Percentiles rank a stretch among this genome's conserved stretches.
Evolutionary conservation across 2,888 invertebrate genomes (phyloP).

Genomic region (Synergus gifuensis): DNA sequence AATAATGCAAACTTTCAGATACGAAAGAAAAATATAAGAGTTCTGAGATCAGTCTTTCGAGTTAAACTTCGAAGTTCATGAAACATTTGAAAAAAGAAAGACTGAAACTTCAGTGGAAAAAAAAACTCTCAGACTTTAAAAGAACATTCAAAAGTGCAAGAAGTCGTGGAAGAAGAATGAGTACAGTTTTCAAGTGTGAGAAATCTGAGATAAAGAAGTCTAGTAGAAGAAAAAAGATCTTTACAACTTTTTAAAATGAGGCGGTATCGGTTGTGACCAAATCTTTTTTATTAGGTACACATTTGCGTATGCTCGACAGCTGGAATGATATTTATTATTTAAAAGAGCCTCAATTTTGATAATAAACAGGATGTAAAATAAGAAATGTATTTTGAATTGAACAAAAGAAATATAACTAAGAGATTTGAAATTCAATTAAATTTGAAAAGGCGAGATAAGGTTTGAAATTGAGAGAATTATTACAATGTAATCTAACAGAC

Average conservation of each 20-base stretch:
- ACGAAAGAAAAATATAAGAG: conserved; percentile 3
- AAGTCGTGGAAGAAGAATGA: conserved; percentile 35
- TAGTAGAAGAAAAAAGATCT: conserved; percentile 9
- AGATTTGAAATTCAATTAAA: no score
- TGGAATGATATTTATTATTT: no score
- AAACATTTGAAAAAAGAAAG: conserved; percentile 35
- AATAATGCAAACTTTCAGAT: conserved; percentile 5
- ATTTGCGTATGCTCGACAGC: no score
- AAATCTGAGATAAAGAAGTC: neutral
- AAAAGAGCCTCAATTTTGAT: no score
- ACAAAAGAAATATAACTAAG: no score
- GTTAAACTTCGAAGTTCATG: conserved; percentile 35
- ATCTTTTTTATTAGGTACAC: no score
- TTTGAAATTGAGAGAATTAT: no score
- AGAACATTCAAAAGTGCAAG: conserved; percentile 42
- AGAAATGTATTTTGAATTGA: no score
- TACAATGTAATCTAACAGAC: no score
- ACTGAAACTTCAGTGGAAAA: conserved; percentile 7
- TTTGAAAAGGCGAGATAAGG: no score
- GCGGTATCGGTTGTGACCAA: no score
- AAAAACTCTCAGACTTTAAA: neutral
- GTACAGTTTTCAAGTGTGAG: neutral
- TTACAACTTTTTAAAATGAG: neutral
- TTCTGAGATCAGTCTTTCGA: neutral
- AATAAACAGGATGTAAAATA: no score